These are phyloP conservation scores for Iselma pallidipennis DNA, from an alignment of 2,888 invertebrate species.

Conservation along the genomic window DNA sequence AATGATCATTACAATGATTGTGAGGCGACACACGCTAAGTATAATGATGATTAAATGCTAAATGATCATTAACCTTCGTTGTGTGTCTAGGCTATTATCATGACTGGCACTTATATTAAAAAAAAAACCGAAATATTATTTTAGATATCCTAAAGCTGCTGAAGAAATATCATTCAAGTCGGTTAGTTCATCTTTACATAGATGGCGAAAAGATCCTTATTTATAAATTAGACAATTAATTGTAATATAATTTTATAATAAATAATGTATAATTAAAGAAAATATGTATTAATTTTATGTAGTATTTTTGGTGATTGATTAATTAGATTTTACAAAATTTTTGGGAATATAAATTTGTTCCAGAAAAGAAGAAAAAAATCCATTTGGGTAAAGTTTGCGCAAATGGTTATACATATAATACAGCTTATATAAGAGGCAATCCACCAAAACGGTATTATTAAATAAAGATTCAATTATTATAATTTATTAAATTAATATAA, in stretches of 20 bases:
- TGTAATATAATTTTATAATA: neutral
- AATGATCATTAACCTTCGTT: too few relatives aligned
- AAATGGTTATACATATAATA: conserved; percentile 41
- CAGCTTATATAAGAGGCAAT: conserved; percentile 35
- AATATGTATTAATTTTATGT: neutral
- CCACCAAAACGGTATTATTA: conserved; percentile 36
- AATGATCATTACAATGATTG: too few relatives aligned
- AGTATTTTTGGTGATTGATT: too few relatives aligned
- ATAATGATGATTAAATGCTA: too few relatives aligned
- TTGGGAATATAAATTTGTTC: too few relatives aligned
- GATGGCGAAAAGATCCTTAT: conserved; percentile 40
- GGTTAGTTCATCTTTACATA: conserved; percentile 46
- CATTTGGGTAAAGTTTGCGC: conserved; percentile 32
- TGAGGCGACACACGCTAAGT: too few relatives aligned
- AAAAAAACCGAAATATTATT: too few relatives aligned
- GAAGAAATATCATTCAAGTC: conserved; percentile 44
- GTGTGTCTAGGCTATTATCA: too few relatives aligned
- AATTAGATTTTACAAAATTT: too few relatives aligned
- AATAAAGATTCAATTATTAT: neutral
- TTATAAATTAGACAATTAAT: neutral
- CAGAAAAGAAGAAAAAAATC: conserved; percentile 28
- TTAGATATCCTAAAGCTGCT: conserved; percentile 47
- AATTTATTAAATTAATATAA: neutral
- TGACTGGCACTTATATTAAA: too few relatives aligned
- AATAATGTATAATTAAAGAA: neutral